Evolutionary conservation across 2,797 vertebrate genomes (phyloP), one percentile per base, ranked within the genome.

Genomic region (Danio aesculapii): DNA sequence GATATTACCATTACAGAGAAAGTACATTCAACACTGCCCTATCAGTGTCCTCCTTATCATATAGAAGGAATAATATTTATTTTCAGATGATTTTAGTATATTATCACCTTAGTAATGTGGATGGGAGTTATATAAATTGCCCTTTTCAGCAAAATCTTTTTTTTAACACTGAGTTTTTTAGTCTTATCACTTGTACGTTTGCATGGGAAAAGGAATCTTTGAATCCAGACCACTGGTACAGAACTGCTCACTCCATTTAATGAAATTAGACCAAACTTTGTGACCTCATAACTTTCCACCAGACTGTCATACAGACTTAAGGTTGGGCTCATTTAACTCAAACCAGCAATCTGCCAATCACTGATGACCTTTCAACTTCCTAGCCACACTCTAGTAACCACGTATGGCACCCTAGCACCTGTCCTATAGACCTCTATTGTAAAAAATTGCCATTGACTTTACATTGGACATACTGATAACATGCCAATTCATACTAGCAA

Each of bases 11-110:
- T 58, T 47, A 68, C 39, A 64, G 64, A 70, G 17, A 13, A 30
- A 49, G 47, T 59, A 44, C 17, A 47, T 75, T 39, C 39, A 19
- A 67, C 79, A 55, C 44, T 64, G 53, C 13, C 8, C 41, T 57
- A 19, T 13, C 75, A 55, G 17, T 8, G 49, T 55, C 17, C 8
- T 7, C 6, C 4, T 44, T 57, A 57, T 77, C 52, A 49, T 58
- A 5, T 17, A 58, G 6, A 14, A 39, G 16, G 75, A 49, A 14
- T 12, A 58, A 58, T 49, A 58, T 49, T 67, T 1, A 58, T 44
- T 43, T 77, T 58, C 57, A n/a, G 1, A 77, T 19, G 44, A 3
- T 19, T 14, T 17, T 14, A 58, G 10, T 6, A 1, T 9, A 67
- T 77, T 21, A 39, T 13, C 52, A 17, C 30, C 16, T 61, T 21